These are phyloP conservation scores for Drosophila diplacantha DNA, from an alignment of 2,888 invertebrate species.

Conservation along the genomic window DNA sequence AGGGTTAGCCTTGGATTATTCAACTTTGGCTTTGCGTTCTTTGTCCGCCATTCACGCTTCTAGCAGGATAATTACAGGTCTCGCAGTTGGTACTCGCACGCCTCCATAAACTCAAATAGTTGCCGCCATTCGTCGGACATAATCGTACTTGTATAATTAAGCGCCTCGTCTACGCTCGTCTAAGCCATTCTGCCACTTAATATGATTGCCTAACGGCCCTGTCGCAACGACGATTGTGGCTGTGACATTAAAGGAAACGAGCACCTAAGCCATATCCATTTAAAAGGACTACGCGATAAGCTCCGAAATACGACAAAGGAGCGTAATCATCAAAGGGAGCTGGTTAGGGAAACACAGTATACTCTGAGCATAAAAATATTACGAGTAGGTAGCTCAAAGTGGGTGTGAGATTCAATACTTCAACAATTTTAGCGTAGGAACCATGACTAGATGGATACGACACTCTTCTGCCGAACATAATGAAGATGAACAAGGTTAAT, in stretches of 20 bases:
- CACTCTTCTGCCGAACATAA: background rate
- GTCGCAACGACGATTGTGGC: conserved; percentile 10
- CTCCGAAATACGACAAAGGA: conserved; percentile 23
- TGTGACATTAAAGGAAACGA: conserved; percentile 39
- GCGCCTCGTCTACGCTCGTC: conserved; percentile 6
- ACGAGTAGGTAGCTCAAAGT: background rate
- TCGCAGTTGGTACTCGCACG: conserved; percentile 11
- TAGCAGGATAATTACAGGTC: conserved; percentile 11
- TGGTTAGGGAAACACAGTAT: background rate
- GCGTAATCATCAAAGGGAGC: conserved; percentile 26
- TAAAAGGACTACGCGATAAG: conserved; percentile 28
- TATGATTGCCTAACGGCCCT: conserved; percentile 53
- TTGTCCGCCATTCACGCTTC: background rate
- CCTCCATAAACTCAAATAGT: conserved; percentile 12
- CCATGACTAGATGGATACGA: background rate
- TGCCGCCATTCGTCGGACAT: conserved; percentile 28
- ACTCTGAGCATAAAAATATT: conserved; percentile 4
- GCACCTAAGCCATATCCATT: conserved; percentile 37
- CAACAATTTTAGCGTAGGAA: background rate
- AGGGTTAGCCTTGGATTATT: background rate
- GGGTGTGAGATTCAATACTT: conserved; percentile 15
- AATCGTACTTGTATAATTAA: conserved; percentile 44
- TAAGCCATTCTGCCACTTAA: conserved; percentile 49
- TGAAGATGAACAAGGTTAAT: conserved; percentile 28
- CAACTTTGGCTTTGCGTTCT: background rate